phyloP scores from a whole-genome alignment of 1,140 invertebrate species.

The Orchestia grillus region DNA sequence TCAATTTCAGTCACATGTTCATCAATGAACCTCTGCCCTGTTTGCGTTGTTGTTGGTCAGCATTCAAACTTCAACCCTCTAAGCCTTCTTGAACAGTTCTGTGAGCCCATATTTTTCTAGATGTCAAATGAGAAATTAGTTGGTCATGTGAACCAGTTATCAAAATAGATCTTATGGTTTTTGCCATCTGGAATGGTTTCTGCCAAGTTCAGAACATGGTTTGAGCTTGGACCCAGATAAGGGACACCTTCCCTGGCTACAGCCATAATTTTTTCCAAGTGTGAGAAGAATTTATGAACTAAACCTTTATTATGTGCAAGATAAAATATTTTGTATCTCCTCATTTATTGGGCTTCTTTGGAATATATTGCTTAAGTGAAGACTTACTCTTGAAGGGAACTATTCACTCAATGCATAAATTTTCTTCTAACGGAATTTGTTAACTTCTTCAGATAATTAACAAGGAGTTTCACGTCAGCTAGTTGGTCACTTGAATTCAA shows the following conservation, averaged over 20 bases:
- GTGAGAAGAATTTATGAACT: constrained; percentile 49
- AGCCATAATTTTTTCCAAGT: constrained; percentile 54
- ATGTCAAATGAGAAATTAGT: no score
- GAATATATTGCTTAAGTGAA: constrained; percentile 65
- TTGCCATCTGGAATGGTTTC: constrained; percentile 42
- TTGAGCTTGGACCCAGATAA: constrained; percentile 32
- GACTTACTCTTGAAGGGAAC: constrained; percentile 62
- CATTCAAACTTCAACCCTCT: no score
- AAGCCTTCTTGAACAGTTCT: no score
- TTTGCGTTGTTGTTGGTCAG: no score
- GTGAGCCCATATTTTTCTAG: constrained; percentile 52
- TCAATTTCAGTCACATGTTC: no score
- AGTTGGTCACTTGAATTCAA: no score
- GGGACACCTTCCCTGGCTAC: constrained; percentile 48
- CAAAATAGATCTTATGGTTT: constrained; percentile 58
- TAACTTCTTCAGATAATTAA: no score
- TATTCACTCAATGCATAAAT: no score
- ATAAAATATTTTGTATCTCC: constrained; percentile 56
- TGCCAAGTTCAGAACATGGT: constrained; percentile 45
- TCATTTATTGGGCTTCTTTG: constrained; percentile 59
- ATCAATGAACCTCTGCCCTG: no score
- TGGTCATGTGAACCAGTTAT: no score
- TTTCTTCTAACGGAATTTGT: no score
- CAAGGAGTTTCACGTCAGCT: no score
- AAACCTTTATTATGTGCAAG: constrained; percentile 49